phyloP scores from a whole-genome alignment of 2,888 invertebrate species.

The Melanotus villosus region DNA sequence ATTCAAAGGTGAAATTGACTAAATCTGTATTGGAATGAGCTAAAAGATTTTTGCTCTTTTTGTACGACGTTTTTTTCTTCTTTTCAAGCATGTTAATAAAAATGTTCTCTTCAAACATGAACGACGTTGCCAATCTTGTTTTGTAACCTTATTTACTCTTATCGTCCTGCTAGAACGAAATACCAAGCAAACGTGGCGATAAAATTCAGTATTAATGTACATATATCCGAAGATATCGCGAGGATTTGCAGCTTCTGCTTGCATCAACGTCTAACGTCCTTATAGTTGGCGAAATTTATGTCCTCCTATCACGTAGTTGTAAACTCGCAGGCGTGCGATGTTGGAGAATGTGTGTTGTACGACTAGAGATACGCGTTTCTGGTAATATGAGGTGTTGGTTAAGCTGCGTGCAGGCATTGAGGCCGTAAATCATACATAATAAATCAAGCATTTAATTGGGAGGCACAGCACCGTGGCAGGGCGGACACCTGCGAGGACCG shows the following conservation, averaged over 20 bases:
- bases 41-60: too few relatives aligned
- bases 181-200: slow-evolving; percentile 5
- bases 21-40: too few relatives aligned
- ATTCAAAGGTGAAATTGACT: too few relatives aligned
- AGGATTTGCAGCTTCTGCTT: slow-evolving; percentile 22
- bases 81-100: too few relatives aligned
- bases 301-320: slow-evolving; percentile 26
- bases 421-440: slow-evolving; percentile 50
- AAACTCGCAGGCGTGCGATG: not conserved
- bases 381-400: slow-evolving; percentile 35
- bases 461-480: slow-evolving; percentile 39
- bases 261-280: slow-evolving; percentile 18
- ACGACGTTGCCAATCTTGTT: too few relatives aligned
- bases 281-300: slow-evolving; percentile 19
- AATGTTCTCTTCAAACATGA: too few relatives aligned
- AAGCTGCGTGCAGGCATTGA: slow-evolving; percentile 39
- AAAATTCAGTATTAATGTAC: slow-evolving; percentile 15
- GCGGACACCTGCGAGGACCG: slow-evolving; percentile 43
- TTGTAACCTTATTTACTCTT: not conserved
- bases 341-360: slow-evolving; percentile 6
- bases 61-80: too few relatives aligned
- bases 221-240: slow-evolving; percentile 11
- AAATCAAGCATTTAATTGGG: slow-evolving; percentile 51
- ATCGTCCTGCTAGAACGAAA: not conserved
- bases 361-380: slow-evolving; percentile 21